Evolutionary conservation across 2,113 vertebrate genomes (phyloP).

Genomic region (Bubo blakistoni): DNA sequence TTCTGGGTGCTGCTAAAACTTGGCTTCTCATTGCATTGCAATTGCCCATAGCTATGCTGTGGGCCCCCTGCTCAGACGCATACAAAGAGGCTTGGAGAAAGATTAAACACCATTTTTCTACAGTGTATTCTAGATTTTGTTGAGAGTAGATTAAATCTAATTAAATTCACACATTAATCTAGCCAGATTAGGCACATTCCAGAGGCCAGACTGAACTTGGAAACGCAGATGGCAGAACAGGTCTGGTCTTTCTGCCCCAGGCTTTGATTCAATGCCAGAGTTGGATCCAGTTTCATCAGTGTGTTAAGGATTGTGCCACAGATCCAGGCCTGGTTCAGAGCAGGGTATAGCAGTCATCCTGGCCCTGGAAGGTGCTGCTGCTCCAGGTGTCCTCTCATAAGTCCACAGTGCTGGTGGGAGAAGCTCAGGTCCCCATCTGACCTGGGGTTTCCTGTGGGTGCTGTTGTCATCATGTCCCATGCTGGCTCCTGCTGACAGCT

Average conservation of each 20-base stretch:
- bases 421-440: neutral
- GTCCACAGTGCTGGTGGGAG: neutral
- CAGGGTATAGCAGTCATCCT: neutral
- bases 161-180: neutral
- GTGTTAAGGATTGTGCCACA: neutral
- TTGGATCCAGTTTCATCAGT: neutral
- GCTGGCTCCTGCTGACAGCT: neutral
- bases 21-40: neutral
- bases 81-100: neutral
- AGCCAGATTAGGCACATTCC: neutral
- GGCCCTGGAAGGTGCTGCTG: neutral
- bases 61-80: neutral
- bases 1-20: neutral
- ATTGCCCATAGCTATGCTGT: neutral
- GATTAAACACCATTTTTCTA: neutral
- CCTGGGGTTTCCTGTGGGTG: neutral
- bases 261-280: neutral
- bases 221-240: neutral
- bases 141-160: neutral
- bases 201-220: neutral
- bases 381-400: accelerated
- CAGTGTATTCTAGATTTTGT: neutral
- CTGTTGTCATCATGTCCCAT: neutral
- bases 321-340: neutral
- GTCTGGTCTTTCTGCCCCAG: neutral